These are phyloP conservation scores for Staurois parvus DNA, from an alignment of 2,797 vertebrate species.

Conservation along the genomic window DNA sequence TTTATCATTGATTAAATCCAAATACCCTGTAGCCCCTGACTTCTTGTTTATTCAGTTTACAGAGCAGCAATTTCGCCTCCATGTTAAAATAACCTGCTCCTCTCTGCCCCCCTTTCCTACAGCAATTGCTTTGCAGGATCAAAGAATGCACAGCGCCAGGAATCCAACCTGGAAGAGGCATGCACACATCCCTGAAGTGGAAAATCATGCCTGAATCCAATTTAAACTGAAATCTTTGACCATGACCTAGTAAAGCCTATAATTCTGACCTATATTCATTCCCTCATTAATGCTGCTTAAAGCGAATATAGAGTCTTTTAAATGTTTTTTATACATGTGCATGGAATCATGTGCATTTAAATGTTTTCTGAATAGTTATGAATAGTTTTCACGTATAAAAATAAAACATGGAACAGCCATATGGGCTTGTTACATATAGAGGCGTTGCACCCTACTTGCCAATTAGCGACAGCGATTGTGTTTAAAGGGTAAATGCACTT, in stretches of 20 bases:
- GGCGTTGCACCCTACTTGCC: too few species aligned
- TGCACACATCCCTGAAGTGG: constrained; percentile 19
- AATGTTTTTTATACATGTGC: too few species aligned
- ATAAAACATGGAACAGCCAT: too few species aligned
- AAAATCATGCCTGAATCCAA: constrained; percentile 48
- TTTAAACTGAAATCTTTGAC: constrained; percentile 34
- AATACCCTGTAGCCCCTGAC: constrained; percentile 40
- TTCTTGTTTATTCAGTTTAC: constrained; percentile 53
- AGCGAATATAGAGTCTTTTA: too few species aligned
- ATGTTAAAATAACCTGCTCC: constrained; percentile 3
- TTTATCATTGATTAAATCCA: constrained; percentile 44
- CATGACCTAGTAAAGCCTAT: constrained; percentile 26
- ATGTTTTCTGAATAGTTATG: too few species aligned
- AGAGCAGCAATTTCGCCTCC: constrained; percentile 33
- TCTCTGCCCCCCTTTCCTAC: not conserved
- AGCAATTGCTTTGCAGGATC: constrained; percentile 34
- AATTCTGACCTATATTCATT: constrained; percentile 54
- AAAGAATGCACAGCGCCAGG: not conserved
- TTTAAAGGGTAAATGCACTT: too few species aligned
- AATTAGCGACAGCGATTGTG: too few species aligned
- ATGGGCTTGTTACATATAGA: too few species aligned
- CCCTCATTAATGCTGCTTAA: constrained; percentile 28
- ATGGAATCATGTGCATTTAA: too few species aligned
- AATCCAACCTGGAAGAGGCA: constrained; percentile 38
- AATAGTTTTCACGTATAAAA: too few species aligned